phyloP scores from a whole-genome alignment of 1,140 invertebrate species.

The Triops longicaudatus region DNA sequence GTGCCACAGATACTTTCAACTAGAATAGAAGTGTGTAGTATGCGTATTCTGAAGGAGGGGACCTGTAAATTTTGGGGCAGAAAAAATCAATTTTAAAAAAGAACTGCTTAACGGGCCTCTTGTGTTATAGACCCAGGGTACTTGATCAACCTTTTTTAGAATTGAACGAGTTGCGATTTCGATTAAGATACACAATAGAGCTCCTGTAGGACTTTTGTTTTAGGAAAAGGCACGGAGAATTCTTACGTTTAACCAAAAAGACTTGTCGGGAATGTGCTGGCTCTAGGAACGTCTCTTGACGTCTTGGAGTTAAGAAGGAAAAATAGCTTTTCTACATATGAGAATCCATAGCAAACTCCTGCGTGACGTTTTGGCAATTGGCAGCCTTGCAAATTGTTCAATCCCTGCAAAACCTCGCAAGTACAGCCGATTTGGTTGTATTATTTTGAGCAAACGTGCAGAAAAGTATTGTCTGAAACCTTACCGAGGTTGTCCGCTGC shows the following conservation, averaged over 20 bases:
- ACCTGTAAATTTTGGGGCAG: neutral
- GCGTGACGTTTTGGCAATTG: conserved; percentile 5
- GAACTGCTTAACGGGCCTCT: neutral
- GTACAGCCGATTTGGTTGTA: neutral
- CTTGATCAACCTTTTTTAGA: neutral
- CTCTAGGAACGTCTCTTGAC: neutral
- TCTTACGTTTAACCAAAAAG: neutral
- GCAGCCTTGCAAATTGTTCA: neutral
- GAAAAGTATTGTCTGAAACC: neutral
- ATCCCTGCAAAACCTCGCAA: neutral
- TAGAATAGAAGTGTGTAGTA: conserved; percentile 1
- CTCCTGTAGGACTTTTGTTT: neutral
- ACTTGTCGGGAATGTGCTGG: neutral
- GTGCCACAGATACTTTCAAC: neutral
- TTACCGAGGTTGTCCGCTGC: conserved; percentile 5
- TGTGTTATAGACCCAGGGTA: neutral
- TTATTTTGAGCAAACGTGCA: neutral
- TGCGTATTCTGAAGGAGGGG: neutral
- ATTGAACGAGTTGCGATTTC: neutral
- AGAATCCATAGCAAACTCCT: neutral
- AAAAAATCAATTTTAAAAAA: neutral
- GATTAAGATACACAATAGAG: conserved; percentile 4
- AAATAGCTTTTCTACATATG: neutral
- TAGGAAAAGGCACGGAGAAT: neutral
- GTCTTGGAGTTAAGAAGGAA: neutral